A percentile compares a stretch with the other conserved stretches of the same genome.
Evolutionary conservation across 2,113 vertebrate genomes (phyloP).

Genomic region (Alethe castanea): DNA sequence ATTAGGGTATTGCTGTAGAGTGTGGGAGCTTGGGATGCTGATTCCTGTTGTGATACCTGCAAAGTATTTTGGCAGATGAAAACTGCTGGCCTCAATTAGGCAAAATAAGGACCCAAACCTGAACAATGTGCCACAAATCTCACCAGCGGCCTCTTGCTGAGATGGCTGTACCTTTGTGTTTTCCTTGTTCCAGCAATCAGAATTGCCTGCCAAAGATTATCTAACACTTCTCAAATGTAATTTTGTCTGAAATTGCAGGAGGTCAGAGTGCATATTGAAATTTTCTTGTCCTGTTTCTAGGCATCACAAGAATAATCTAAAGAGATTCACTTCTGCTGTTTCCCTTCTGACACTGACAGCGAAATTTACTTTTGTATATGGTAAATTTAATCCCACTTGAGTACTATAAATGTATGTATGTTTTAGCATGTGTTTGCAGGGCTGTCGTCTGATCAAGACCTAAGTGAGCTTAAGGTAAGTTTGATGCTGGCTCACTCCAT

Average conservation of each 20-base stretch:
- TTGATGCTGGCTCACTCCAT: not conserved
- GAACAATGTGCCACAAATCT: rapidly evolving
- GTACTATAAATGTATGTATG: not conserved
- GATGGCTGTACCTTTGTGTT: not conserved
- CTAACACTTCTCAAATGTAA: not conserved
- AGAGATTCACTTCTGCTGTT: not conserved
- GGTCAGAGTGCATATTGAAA: not conserved
- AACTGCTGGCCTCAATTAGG: not conserved
- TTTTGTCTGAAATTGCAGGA: not conserved
- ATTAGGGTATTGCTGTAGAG: not conserved
- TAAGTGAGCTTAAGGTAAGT: not conserved
- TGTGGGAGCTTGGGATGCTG: not conserved
- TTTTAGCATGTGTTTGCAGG: not conserved
- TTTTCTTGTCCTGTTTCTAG: not conserved
- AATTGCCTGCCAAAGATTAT: not conserved
- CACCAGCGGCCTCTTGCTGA: not conserved
- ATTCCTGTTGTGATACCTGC: not conserved
- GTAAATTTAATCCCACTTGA: not conserved
- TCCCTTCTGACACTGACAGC: not conserved
- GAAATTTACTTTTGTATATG: not conserved
- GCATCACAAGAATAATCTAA: not conserved
- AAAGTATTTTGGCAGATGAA: not conserved
- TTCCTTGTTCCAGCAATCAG: not conserved
- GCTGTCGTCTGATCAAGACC: not conserved
- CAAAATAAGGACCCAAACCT: not conserved